phyloP scores from a whole-genome alignment of 2,888 invertebrate genomes.

The Deilephila porcellus region DNA sequence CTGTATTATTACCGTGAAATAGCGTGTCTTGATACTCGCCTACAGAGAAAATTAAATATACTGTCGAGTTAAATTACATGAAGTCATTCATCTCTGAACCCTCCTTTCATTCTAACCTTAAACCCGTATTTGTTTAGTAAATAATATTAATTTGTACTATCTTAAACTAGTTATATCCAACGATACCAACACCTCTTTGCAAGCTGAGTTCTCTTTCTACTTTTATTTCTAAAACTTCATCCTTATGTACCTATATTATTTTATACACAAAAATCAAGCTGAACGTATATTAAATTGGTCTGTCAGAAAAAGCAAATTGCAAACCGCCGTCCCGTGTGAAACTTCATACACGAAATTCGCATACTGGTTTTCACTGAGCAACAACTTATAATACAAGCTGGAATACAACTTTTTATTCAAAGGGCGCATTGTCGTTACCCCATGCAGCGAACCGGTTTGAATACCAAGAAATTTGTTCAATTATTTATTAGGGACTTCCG shows the following conservation, averaged over 20 bases:
- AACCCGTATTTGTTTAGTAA: too few species aligned
- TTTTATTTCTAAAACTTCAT: background rate
- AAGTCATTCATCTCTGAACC: too few species aligned
- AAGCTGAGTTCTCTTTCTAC: too few species aligned
- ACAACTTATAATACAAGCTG: slow-evolving; percentile 10
- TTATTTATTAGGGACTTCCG: slow-evolving; percentile 36
- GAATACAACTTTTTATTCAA: slow-evolving; percentile 26
- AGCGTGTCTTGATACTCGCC: too few species aligned
- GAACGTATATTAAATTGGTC: background rate
- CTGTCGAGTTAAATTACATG: too few species aligned
- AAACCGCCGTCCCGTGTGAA: background rate
- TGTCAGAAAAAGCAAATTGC: background rate
- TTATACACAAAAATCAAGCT: too few species aligned
- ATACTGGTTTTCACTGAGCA: background rate
- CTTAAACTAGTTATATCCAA: too few species aligned
- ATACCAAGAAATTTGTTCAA: slow-evolving; percentile 39
- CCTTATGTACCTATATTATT: too few species aligned
- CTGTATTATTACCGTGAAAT: background rate
- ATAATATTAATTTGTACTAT: too few species aligned
- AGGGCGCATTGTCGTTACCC: slow-evolving; percentile 43
- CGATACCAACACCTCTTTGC: too few species aligned
- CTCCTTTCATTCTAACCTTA: too few species aligned
- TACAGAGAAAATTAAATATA: too few species aligned
- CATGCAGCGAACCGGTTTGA: slow-evolving; percentile 48
- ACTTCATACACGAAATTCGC: background rate